Evolutionary conservation across 2,113 vertebrate species (phyloP).

Genomic region (Lepisosteus oculatus): DNA sequence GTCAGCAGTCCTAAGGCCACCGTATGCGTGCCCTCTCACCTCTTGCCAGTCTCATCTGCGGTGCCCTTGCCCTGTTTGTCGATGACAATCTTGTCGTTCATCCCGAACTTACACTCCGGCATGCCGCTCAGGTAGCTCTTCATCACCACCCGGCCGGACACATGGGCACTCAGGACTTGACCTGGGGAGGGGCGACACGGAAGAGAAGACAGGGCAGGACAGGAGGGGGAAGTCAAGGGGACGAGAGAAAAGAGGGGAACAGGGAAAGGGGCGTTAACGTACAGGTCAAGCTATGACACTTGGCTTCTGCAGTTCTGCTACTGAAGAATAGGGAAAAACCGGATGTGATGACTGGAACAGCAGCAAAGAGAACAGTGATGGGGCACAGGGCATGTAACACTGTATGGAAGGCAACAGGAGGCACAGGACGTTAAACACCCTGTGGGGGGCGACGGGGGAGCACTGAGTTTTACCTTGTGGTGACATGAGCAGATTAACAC

Average conservation of each 20-base stretch:
- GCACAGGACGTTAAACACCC: not conserved
- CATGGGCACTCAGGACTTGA: constrained; percentile 95
- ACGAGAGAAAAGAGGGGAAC: not conserved
- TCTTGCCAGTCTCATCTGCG: constrained; percentile 91
- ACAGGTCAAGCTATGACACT: not conserved
- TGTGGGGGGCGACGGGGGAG: not conserved
- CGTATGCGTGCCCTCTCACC: constrained; percentile 58
- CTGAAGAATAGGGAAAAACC: too few species aligned
- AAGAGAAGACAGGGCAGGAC: not conserved
- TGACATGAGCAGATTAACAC: constrained; percentile 97
- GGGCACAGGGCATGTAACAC: too few species aligned
- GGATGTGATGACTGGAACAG: too few species aligned
- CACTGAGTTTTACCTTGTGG: constrained; percentile 78
- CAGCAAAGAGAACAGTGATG: too few species aligned
- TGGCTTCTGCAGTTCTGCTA: too few species aligned
- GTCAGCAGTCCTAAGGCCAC: too few species aligned
- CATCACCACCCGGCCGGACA: constrained; percentile 97
- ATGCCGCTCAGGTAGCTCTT: constrained; percentile 98
- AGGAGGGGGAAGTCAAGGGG: not conserved
- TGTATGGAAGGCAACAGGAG: too few species aligned
- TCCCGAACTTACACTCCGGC: constrained; percentile 98
- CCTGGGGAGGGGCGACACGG: constrained; percentile 58
- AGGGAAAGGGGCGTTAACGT: not conserved
- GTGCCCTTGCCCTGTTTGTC: constrained; percentile 98
- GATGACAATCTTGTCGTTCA: constrained; percentile 99